These are phyloP conservation scores for Periophthalmus magnuspinnatus DNA, from an alignment of 2,797 vertebrate genomes.

Conservation along the genomic window DNA sequence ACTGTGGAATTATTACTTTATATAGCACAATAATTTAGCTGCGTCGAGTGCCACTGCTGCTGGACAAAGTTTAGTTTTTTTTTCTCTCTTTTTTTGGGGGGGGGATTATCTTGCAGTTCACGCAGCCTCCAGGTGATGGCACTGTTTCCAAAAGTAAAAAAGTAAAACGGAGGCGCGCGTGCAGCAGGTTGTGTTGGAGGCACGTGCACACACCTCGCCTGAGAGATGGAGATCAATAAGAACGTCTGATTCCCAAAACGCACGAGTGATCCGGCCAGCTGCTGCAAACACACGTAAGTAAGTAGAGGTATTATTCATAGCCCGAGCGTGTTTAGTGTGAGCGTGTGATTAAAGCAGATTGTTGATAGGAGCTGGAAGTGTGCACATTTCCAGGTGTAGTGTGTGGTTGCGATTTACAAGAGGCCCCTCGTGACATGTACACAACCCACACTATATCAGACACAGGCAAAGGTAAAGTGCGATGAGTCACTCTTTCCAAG, in stretches of 20 bases:
- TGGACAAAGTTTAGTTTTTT: not conserved
- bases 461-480: conserved; percentile 33
- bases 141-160: conserved; percentile 67
- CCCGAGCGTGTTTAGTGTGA: conserved; percentile 58
- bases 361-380: conserved; percentile 50
- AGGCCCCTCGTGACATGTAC: not conserved
- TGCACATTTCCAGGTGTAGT: conserved; percentile 35
- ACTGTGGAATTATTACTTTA: conserved; percentile 19
- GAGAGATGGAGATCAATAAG: conserved; percentile 75
- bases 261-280: conserved; percentile 62
- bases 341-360: conserved; percentile 69
- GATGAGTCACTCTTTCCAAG: conserved; percentile 56
- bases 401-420: not conserved
- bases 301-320: conserved; percentile 67
- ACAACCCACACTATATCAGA: conserved; percentile 45
- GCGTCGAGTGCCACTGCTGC: not conserved
- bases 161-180: conserved; percentile 22
- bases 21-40: not conserved
- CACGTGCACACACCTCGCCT: no score
- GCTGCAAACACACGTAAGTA: conserved; percentile 48
- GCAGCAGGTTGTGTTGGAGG: not conserved
- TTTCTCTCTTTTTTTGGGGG: no score
- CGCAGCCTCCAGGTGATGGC: conserved; percentile 50
- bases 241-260: conserved; percentile 72
- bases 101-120: conserved; percentile 26